Percentiles rank a stretch among this genome's conserved stretches.
These are phyloP conservation scores for Nylanderia fulva DNA, from an alignment of 1,140 invertebrate genomes.

Conservation along the genomic window DNA sequence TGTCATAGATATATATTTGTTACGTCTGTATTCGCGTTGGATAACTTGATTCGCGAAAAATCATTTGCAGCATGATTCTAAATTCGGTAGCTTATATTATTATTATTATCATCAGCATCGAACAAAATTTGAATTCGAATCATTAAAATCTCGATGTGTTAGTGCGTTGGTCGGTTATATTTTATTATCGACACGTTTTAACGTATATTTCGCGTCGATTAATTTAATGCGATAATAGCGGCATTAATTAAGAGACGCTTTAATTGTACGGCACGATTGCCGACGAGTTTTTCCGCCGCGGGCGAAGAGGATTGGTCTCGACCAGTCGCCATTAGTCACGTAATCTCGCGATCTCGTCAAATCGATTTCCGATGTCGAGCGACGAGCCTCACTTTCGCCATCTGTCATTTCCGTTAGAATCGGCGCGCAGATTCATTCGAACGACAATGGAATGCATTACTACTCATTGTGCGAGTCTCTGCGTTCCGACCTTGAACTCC, in stretches of 20 bases:
- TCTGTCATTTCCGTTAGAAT: conserved; percentile 18
- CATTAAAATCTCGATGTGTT: background rate
- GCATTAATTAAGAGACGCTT: conserved; percentile 5
- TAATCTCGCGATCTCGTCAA: conserved; percentile 23
- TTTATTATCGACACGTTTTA: conserved; percentile 11
- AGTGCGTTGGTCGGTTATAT: background rate
- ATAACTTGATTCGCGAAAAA: background rate
- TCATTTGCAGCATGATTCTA: background rate
- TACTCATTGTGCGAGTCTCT: background rate
- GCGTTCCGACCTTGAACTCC: conserved; percentile 37
- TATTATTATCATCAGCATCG: no score
- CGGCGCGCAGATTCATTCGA: background rate
- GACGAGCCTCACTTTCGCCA: conserved; percentile 21
- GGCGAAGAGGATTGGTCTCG: background rate
- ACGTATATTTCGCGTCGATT: background rate
- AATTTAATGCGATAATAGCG: background rate
- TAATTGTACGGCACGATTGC: conserved; percentile 11
- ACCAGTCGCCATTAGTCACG: background rate
- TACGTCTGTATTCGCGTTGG: background rate
- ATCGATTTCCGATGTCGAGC: conserved; percentile 45
- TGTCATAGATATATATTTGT: conserved; percentile 18
- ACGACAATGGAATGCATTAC: conserved; percentile 4
- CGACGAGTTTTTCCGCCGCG: background rate
- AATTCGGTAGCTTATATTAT: conserved; percentile 8
- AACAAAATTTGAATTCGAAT: conserved; percentile 5